A percentile compares a stretch with the other conserved stretches of the same genome.
These are phyloP conservation scores for Oriolus oriolus DNA, from an alignment of 2,113 vertebrate species.

Conservation along the genomic window DNA sequence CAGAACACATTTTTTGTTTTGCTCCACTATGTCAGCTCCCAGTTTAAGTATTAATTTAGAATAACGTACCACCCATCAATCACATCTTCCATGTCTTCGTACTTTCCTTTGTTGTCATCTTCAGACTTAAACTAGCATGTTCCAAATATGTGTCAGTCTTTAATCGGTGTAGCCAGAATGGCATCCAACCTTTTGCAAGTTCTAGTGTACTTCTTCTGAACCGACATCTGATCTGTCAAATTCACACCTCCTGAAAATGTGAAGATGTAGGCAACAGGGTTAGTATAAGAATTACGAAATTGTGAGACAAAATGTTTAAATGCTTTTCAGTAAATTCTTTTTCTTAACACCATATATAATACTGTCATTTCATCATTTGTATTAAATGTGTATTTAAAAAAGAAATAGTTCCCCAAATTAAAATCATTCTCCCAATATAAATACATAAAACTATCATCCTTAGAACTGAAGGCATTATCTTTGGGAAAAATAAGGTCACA, in stretches of 20 bases:
- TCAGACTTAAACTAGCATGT: conserved; percentile 18
- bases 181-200: conserved; percentile 56
- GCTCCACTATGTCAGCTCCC: background rate
- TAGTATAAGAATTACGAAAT: conserved; percentile 34
- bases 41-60: conserved; percentile 7
- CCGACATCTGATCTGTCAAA: conserved; percentile 57
- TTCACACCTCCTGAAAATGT: conserved; percentile 54
- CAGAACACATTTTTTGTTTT: background rate
- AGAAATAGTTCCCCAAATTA: background rate
- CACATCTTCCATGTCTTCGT: background rate
- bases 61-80: background rate
- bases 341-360: background rate
- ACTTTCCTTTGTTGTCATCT: conserved; percentile 37
- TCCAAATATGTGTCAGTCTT: conserved; percentile 60
- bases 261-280: conserved; percentile 46
- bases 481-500: background rate
- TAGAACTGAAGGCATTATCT: background rate
- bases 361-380: background rate
- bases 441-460: background rate
- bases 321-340: background rate
- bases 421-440: background rate
- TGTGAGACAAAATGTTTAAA: conserved; percentile 24
- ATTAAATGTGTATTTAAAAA: background rate
- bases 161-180: conserved; percentile 37
- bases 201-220: conserved; percentile 32